Base-by-base conservation (phyloP, 1,140 invertebrate species). In the Tetragnatha versicolor region DNA sequence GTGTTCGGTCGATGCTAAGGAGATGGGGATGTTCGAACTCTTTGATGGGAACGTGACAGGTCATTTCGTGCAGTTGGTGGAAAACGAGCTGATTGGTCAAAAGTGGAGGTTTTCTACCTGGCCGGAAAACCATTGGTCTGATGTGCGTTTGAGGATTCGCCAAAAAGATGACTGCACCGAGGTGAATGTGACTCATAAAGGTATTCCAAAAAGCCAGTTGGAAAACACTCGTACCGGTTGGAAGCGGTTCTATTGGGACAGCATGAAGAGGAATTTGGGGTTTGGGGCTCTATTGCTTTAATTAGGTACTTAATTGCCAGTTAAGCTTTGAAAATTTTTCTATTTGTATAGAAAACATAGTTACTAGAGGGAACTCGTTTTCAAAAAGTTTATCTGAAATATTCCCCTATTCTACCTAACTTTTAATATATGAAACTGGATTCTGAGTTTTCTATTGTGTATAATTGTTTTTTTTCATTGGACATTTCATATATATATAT, bases 51-150 rank as follows among this genome's bases (percentile, higher is more conserved):
- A 97, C 87, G 92, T 98, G 58, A 88, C 89, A 29, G 97, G 97
- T 5, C 91, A 91, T 82, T 98, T 98, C 85, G 84, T 91, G 55
- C 92, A 97, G 84, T 84, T 98, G 55, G 91, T 90, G 2, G 92
- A 93, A 4, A 90, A 91, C 58, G 91, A 93, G 82, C 94, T 92
- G 86, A 95, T 99, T 72, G 90, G 92, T 17, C 93, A 97, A 87
- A 91, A 90, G 80, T 99, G 98, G 98, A 88, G 97, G 83, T 92
- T 95, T 81, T 98, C 96, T 87, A 91, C 91, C 60, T 99, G 98
- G 96, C 95, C 97, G 5, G 89, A 89, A 27, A 93, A 91, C 61
- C 95, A 98, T 88, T 96, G 91, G 87, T 98, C 97, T 0, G 89
- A 90, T 81, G 96, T 99, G 42, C 91, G 90, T 10, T 90, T 98